Evolutionary conservation across 92 coral and sea anemone species (phyloP), one percentile per base, ranked within the genome.

Genomic region (Actinernus sp.): DNA sequence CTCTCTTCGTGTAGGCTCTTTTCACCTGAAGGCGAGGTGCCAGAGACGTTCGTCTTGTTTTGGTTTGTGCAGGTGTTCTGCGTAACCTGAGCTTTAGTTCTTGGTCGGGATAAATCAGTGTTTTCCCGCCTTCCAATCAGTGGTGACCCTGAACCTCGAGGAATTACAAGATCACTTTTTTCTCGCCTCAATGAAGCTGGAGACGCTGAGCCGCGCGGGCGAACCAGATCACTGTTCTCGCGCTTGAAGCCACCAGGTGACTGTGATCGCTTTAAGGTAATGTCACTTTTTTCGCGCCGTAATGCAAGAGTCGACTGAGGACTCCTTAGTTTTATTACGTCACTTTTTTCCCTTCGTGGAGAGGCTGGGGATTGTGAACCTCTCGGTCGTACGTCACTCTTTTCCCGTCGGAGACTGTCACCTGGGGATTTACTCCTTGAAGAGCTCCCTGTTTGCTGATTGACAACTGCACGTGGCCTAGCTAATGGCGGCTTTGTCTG

Each of bases 341-440:
- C 78, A 28, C 70, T 64, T 23, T 73, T 82, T 54, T 82, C 88
- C 11, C 71, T 36, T 17, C 71, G 26, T 25, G 37, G 70, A n/a
- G 46, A 37, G 13, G 53, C 4, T 19, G 78, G 64, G 26, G 55
- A 63, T 13, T 41, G 70, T 12, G 70, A 24, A 25, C 70, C 55
- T 45, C 49, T 63, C 10, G 17, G 18, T 18, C 52, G 52, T 20
- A 65, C 32, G 45, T 76, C 83, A 34, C 83, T 76, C 37, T 76
- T 85, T 54, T 85, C 91, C 3, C 91, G 91, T 4, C 91, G 78
- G 3, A 85, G 57, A 40, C 60, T 49, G 13, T 70, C 86, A 19
- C 32, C 8, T 29, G 78, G 78, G 16, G 56, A 37, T 31, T 68
- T 41, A 7, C 65, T 54, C 27, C 55, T 53, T 21, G 67, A 34